Conservation (phyloP, 2,113 vertebrate genomes). For the Ceuthmochares aereus region DNA sequence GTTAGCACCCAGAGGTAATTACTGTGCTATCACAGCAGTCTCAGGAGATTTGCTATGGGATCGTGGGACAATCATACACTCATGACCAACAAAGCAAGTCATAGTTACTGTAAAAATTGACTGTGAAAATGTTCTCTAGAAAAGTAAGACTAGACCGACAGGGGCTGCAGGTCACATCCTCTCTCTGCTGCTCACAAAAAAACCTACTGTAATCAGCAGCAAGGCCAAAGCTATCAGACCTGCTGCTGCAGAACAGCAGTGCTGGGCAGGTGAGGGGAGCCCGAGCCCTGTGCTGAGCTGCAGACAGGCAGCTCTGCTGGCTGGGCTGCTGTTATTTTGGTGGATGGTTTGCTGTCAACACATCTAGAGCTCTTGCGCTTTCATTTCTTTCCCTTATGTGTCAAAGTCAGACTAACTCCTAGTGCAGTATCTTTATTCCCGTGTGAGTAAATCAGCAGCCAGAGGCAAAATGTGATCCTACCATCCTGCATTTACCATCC, state of each 20-base stretch:
- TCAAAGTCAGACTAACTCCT: constrained; percentile 21
- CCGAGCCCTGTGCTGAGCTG: background rate
- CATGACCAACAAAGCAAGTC: background rate
- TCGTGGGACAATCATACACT: background rate
- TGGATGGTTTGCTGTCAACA: background rate
- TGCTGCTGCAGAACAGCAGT: background rate
- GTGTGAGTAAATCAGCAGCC: constrained; percentile 29
- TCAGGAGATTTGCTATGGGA: accelerated
- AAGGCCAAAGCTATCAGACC: background rate
- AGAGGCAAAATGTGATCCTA: constrained; percentile 14
- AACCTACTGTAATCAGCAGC: background rate
- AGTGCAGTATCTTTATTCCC: background rate
- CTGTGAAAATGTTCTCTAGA: background rate
- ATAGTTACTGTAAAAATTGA: background rate
- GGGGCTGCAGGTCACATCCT: background rate
- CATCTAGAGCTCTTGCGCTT: background rate
- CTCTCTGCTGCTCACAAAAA: background rate
- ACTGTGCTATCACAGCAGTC: background rate
- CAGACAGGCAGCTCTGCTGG: background rate
- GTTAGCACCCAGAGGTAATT: background rate
- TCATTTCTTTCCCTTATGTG: background rate
- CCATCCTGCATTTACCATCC: background rate
- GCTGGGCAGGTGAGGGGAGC: background rate
- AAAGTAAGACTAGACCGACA: background rate
- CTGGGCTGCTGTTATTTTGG: background rate